Conservation (phyloP, 1,140 invertebrate species). For the Papilio aristodemus region DNA sequence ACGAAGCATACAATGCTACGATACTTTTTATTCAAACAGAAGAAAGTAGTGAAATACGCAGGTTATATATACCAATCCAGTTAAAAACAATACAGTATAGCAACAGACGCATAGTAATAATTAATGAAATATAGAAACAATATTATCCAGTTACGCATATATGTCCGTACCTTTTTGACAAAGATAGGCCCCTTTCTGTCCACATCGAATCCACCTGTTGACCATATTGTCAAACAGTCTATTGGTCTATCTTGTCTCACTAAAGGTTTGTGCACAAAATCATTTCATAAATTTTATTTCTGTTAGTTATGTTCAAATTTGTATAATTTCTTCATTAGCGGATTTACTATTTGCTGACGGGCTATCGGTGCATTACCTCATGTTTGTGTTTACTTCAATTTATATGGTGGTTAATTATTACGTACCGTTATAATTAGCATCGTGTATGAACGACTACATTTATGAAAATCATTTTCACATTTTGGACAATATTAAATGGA, state of each 20-base stretch:
- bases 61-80: background rate
- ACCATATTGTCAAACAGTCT: too few species aligned
- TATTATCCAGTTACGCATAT: too few species aligned
- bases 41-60: background rate
- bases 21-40: background rate
- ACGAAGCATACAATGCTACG: background rate
- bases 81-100: too few species aligned
- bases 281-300: background rate
- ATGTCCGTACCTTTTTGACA: too few species aligned
- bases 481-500: background rate
- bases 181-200: too few species aligned
- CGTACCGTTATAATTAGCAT: slow-evolving; percentile 22
- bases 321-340: background rate
- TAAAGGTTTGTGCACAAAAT: too few species aligned
- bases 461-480: slow-evolving; percentile 13
- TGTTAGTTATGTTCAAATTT: background rate
- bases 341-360: slow-evolving; percentile 8
- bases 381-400: slow-evolving; percentile 26
- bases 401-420: slow-evolving; percentile 28
- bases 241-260: too few species aligned
- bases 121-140: too few species aligned
- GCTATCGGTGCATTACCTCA: background rate
- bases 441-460: background rate
- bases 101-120: too few species aligned
- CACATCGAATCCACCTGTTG: too few species aligned